Conservation (phyloP, 2,113 vertebrate species). For the Leucopternis melanops region DNA sequence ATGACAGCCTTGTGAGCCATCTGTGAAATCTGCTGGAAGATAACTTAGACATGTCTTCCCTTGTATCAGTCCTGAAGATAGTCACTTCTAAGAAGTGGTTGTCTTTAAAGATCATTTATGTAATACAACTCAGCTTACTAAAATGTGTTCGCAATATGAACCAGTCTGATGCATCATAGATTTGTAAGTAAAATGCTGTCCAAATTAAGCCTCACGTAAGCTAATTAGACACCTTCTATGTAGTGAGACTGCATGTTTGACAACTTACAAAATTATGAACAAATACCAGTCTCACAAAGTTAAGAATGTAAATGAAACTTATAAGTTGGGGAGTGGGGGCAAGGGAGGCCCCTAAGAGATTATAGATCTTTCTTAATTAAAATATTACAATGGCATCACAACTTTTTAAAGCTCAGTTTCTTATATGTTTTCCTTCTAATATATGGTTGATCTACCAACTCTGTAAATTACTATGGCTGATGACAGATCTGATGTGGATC, state of each 20-base stretch:
- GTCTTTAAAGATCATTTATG: background rate
- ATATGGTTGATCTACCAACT: background rate
- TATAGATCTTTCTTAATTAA: background rate
- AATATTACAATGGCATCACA: background rate
- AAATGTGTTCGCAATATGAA: background rate
- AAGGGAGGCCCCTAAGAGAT: background rate
- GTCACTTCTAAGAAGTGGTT: background rate
- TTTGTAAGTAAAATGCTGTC: background rate
- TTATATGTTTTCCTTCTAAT: background rate
- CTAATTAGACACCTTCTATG: background rate
- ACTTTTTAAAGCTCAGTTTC: background rate
- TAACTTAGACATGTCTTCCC: background rate
- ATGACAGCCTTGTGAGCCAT: slow-evolving; percentile 18
- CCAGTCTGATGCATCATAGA: background rate
- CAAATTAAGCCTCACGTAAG: background rate
- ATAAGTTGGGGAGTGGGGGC: background rate
- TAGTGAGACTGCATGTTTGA: background rate
- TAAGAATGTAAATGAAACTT: background rate
- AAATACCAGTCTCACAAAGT: background rate
- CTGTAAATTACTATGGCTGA: background rate
- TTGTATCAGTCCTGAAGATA: background rate
- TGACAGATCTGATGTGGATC: background rate
- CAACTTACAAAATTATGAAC: background rate
- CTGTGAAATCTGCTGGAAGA: slow-evolving; percentile 32
- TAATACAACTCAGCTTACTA: background rate